Percentiles rank a stretch among this genome's conserved stretches.
Conservation (phyloP, 2,797 vertebrate genomes). For the Lophura swinhoii region DNA sequence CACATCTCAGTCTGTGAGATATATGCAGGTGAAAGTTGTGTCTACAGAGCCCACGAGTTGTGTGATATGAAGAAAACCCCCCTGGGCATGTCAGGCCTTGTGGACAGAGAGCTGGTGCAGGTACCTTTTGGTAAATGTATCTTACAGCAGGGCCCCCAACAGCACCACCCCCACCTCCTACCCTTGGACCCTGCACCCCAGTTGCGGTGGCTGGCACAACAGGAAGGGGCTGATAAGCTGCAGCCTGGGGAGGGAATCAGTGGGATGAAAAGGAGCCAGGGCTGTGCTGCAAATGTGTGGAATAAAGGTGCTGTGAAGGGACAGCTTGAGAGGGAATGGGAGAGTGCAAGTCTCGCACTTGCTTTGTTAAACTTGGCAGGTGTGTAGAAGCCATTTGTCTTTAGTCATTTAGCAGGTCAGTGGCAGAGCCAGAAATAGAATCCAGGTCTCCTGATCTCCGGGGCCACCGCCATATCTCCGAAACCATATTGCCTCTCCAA, state of each 20-base stretch:
- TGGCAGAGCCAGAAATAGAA: conserved; percentile 20
- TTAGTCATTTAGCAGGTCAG: background rate
- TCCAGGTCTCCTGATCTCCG: background rate
- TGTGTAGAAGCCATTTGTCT: background rate
- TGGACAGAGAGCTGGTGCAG: background rate
- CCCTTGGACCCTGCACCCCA: background rate
- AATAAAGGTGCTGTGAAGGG: background rate
- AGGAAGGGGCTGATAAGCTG: background rate
- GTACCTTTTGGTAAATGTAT: background rate
- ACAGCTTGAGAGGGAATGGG: background rate
- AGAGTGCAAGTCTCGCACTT: fast-evolving
- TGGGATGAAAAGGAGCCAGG: background rate
- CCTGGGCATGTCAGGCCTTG: background rate
- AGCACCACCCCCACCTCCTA: background rate
- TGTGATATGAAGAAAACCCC: background rate
- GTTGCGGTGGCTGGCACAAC: background rate
- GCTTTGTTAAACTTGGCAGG: background rate
- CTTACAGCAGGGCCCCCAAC: background rate
- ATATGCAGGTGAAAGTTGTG: background rate
- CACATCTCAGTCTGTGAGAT: background rate
- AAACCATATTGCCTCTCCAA: background rate
- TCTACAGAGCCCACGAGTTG: background rate
- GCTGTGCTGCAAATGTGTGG: background rate
- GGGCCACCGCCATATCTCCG: background rate
- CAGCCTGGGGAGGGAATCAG: background rate